Evolutionary conservation across 2,113 vertebrate genomes (phyloP).

Genomic region (Hystrix brachyura): DNA sequence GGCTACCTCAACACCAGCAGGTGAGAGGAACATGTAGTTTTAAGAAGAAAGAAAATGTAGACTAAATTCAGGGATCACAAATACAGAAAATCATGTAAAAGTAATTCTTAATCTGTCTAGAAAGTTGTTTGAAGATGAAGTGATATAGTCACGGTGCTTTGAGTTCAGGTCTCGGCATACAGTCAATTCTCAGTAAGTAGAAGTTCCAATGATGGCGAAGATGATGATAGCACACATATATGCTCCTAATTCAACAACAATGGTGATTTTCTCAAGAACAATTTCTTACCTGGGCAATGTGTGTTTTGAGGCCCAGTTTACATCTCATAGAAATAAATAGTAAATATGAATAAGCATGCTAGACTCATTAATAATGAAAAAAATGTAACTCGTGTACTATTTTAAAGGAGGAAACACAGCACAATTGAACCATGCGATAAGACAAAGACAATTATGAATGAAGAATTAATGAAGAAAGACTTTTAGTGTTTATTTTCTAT

Average conservation of each 20-base stretch:
- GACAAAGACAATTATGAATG: not conserved
- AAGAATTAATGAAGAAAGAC: not conserved
- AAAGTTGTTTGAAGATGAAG: not conserved
- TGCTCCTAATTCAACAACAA: not conserved
- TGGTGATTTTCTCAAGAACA: not conserved
- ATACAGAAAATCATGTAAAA: not conserved
- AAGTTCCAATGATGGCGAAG: not conserved
- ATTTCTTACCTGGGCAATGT: not conserved
- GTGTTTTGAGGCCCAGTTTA: not conserved
- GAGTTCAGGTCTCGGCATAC: not conserved
- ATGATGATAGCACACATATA: not conserved
- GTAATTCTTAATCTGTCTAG: constrained; percentile 37
- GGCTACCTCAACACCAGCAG: not conserved
- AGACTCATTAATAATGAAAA: constrained; percentile 25
- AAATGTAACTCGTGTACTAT: not conserved
- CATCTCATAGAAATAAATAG: not conserved
- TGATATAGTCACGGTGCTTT: not conserved
- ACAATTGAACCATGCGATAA: not conserved
- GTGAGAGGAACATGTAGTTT: not conserved
- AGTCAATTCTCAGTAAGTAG: not conserved
- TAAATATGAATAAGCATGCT: not conserved
- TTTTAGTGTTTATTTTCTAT: not conserved
- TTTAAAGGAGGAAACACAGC: not conserved
- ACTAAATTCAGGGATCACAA: not conserved
- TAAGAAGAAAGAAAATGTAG: not conserved